phyloP scores from a whole-genome alignment of 2,888 invertebrate species.

The Chorisops tibialis region DNA sequence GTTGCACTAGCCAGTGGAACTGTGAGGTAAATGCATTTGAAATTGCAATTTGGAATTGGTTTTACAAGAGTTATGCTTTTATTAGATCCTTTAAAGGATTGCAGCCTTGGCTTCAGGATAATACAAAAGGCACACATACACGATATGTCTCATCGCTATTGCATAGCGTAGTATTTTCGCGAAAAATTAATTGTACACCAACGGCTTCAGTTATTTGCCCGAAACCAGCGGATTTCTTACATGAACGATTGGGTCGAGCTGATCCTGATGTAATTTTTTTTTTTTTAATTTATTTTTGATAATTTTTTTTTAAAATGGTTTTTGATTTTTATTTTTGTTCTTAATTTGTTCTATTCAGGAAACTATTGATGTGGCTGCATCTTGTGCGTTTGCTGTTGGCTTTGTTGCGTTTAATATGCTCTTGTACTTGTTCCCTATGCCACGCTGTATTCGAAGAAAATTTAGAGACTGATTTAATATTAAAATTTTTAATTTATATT shows the following conservation, averaged over 20 bases:
- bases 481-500: too few relatives aligned
- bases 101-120: constrained; percentile 77
- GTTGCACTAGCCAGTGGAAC: constrained; percentile 71
- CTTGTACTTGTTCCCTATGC: constrained; percentile 79
- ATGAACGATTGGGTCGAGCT: constrained; percentile 49
- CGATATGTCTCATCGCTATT: constrained; percentile 76
- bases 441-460: constrained; percentile 80
- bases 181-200: constrained; percentile 55
- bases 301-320: background rate
- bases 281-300: background rate
- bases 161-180: constrained; percentile 66
- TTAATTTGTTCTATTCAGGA: constrained; percentile 61
- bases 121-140: constrained; percentile 75
- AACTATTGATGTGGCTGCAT: constrained; percentile 72
- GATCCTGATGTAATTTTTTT: constrained; percentile 47
- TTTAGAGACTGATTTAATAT: constrained; percentile 58
- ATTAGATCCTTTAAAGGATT: constrained; percentile 71
- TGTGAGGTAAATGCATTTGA: constrained; percentile 59
- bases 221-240: constrained; percentile 48
- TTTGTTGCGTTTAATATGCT: constrained; percentile 80
- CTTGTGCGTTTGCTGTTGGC: constrained; percentile 78
- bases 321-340: constrained; percentile 41
- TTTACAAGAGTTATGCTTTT: constrained; percentile 13
- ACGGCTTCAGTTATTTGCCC: constrained; percentile 50
- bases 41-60: background rate